phyloP scores from a whole-genome alignment of 2,888 invertebrate genomes.

The Lithophane leautieri region DNA sequence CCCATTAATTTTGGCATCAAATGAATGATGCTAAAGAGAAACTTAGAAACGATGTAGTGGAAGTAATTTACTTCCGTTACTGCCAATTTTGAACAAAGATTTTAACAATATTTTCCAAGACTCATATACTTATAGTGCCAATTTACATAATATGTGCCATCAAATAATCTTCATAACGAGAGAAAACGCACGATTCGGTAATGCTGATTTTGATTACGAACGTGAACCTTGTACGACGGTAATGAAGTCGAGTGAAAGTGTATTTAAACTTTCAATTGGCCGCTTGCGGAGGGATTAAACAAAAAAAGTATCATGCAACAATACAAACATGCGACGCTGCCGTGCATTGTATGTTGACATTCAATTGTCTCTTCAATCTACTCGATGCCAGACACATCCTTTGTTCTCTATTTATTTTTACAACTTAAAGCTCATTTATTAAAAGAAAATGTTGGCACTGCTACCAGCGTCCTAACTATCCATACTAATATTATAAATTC shows the following conservation, averaged over 20 bases:
- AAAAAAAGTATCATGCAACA: slow-evolving; percentile 49
- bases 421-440: slow-evolving; percentile 44
- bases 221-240: slow-evolving; percentile 56
- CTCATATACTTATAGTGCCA: background rate
- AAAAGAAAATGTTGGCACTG: slow-evolving; percentile 59
- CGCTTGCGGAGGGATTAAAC: slow-evolving; percentile 30
- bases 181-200: slow-evolving; percentile 57
- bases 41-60: background rate
- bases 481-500: no score
- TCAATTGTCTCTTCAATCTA: slow-evolving; percentile 55
- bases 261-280: slow-evolving; percentile 57
- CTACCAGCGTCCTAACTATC: slow-evolving; percentile 19
- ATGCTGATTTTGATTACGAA: slow-evolving; percentile 61
- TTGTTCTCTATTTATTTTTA: slow-evolving; percentile 60
- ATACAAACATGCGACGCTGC: slow-evolving; percentile 32
- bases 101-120: slow-evolving; percentile 10
- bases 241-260: slow-evolving; percentile 60
- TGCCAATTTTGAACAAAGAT: slow-evolving; percentile 12
- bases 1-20: background rate
- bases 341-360: slow-evolving; percentile 43
- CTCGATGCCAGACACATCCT: slow-evolving; percentile 38
- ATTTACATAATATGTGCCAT: slow-evolving; percentile 24
- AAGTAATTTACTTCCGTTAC: background rate
- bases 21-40: background rate
- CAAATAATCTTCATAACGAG: slow-evolving; percentile 48